These are phyloP conservation scores for Zonitis immaculata DNA, from an alignment of 2,888 invertebrate species.

Conservation along the genomic window DNA sequence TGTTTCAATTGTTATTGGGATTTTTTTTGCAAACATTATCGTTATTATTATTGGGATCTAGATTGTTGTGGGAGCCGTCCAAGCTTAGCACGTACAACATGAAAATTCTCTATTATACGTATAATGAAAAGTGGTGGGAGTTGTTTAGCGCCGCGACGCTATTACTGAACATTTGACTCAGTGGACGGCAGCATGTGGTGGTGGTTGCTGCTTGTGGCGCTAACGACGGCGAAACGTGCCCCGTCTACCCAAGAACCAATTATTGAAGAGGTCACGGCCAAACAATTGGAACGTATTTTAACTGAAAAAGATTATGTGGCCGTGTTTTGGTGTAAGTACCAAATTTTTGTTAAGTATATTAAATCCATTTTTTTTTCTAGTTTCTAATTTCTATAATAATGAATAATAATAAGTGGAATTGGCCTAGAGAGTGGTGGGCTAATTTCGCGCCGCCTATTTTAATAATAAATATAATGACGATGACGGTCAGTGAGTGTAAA, in stretches of 20 bases:
- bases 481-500: slow-evolving; percentile 33
- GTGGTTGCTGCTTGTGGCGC: slow-evolving; percentile 56
- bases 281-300: slow-evolving; percentile 84
- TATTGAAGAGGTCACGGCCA: slow-evolving; percentile 91
- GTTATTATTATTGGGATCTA: too few species aligned
- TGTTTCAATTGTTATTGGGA: too few species aligned
- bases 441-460: too few species aligned
- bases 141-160: slow-evolving; percentile 41
- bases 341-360: too few species aligned
- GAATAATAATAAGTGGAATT: too few species aligned
- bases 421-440: too few species aligned
- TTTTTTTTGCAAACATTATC: too few species aligned
- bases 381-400: too few species aligned
- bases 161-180: slow-evolving; percentile 26
- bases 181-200: slow-evolving; percentile 49
- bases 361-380: too few species aligned
- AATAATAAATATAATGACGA: background rate
- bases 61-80: too few species aligned
- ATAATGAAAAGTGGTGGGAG: slow-evolving; percentile 37
- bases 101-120: too few species aligned
- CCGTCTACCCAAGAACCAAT: slow-evolving; percentile 57
- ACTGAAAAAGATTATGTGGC: slow-evolving; percentile 91
- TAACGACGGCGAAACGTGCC: slow-evolving; percentile 47
- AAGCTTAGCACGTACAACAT: too few species aligned
- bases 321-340: slow-evolving; percentile 92